Evolutionary conservation across 2,113 vertebrate species (phyloP).

Genomic region (Cichladusa arquata): DNA sequence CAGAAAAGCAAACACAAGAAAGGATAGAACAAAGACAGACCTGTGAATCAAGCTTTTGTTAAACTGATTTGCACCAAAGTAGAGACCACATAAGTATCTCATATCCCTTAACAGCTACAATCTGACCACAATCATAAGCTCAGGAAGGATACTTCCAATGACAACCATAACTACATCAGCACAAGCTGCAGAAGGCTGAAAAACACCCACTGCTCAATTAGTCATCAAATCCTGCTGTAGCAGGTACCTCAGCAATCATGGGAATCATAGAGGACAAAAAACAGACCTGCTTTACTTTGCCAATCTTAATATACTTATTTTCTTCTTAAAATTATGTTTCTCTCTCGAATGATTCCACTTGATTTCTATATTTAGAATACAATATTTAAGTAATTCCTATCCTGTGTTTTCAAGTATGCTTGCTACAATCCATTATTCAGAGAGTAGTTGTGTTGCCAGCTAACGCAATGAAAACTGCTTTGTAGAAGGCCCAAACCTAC

Average conservation of each 20-base stretch:
- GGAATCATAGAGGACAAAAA: background rate
- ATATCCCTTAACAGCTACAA: background rate
- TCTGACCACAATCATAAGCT: background rate
- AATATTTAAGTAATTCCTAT: background rate
- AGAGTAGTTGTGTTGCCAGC: background rate
- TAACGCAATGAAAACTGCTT: background rate
- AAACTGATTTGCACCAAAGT: background rate
- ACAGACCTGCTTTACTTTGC: constrained; percentile 2
- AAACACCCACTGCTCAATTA: background rate
- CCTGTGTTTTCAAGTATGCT: background rate
- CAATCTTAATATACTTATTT: constrained; percentile 29
- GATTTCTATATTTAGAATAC: background rate
- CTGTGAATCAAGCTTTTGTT: background rate
- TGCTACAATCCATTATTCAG: background rate
- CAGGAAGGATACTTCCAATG: background rate
- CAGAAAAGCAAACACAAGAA: background rate
- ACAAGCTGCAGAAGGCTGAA: background rate
- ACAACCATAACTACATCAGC: background rate
- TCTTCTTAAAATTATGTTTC: constrained; percentile 29
- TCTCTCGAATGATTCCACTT: background rate
- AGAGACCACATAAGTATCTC: background rate
- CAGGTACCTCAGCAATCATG: background rate
- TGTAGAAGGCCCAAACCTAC: background rate
- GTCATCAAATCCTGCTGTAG: background rate
- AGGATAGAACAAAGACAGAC: background rate